Evolutionary conservation across 2,888 invertebrate species (phyloP).

Genomic region (Drosophila formosana): DNA sequence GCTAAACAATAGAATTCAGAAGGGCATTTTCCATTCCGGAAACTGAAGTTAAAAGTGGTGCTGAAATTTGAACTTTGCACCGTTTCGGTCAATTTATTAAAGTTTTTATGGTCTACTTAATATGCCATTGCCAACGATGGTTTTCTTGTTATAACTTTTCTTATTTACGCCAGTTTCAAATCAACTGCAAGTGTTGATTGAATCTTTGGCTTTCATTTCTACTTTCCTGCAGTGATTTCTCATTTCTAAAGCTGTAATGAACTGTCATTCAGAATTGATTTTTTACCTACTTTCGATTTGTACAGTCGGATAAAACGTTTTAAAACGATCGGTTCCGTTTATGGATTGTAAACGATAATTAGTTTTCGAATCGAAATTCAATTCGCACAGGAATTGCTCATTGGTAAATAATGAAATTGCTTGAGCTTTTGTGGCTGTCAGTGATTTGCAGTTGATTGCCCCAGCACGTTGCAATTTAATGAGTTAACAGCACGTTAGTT

Average conservation of each 20-base stretch:
- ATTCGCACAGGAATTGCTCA: not conserved
- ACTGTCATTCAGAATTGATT: not conserved
- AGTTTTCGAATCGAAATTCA: not conserved
- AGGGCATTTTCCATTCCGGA: constrained; percentile 11
- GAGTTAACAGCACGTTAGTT: constrained; percentile 9
- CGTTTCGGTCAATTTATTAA: no score
- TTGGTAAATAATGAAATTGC: constrained; percentile 22
- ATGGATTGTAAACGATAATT: not conserved
- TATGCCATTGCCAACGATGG: not conserved
- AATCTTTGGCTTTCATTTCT: no score
- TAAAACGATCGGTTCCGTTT: not conserved
- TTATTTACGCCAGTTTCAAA: no score
- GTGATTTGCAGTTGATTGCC: constrained; percentile 3
- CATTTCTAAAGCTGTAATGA: not conserved
- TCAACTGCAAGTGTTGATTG: no score
- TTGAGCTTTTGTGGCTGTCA: not conserved
- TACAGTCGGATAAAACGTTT: no score
- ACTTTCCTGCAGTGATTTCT: no score
- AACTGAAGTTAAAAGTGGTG: not conserved
- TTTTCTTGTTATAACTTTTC: not conserved
- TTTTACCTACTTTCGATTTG: not conserved
- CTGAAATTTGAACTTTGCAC: no score
- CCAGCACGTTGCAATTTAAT: constrained; percentile 3
- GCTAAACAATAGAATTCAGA: constrained; percentile 5
- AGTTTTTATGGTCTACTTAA: not conserved